Evolutionary conservation across 2,113 vertebrate species (phyloP), one percentile per base, ranked within the genome.

Genomic region (Natator depressus): DNA sequence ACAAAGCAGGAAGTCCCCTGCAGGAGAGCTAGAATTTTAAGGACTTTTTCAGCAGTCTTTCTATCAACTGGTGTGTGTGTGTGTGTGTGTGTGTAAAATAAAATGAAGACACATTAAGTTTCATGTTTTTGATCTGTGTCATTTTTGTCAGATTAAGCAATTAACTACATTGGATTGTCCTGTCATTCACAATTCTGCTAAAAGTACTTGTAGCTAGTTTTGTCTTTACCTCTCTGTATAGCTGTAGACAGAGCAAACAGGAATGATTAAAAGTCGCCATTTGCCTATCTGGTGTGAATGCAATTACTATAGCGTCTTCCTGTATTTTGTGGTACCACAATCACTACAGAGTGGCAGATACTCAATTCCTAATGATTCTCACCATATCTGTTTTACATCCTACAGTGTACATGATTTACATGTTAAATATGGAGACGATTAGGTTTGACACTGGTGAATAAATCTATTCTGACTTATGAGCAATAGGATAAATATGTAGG

Each of bases 361-460:
- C 35, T 95, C n/a, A 9, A 38, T 95, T 91, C 94, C 75, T 88
- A 89, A 79, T 38, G 79, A 94, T 94, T 94, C 89, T 91, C 47
- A 59, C 50, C 72, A 85, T 89, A 79, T 91, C 47, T 85, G 65
- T 94, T 96, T 91, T 93, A 75, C 31, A 75, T 88, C 0, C 1
- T 83, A 87, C 47, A 88, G 90, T 89, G 96, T 95, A 85, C 54
- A 88, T 94, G 14, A 88, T 95, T 84, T 88, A 54, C 90, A 80
- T 93, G 50, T 49, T 85, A 78, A 49, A 27, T 93, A 91, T 42
- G n/a, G 80, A 89, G 93, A 95, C 59, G 81, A 87, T 94, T 85
- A 95, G 90, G 49, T 53, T 89, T 49, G 55, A 38, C 95, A 79
- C 22, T 85, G 78, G 5, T 85, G 2, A 91, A 93, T 47, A 89